Evolutionary conservation across 2,113 vertebrate genomes (phyloP).

Genomic region (Petrocephalus microphthalmus): DNA sequence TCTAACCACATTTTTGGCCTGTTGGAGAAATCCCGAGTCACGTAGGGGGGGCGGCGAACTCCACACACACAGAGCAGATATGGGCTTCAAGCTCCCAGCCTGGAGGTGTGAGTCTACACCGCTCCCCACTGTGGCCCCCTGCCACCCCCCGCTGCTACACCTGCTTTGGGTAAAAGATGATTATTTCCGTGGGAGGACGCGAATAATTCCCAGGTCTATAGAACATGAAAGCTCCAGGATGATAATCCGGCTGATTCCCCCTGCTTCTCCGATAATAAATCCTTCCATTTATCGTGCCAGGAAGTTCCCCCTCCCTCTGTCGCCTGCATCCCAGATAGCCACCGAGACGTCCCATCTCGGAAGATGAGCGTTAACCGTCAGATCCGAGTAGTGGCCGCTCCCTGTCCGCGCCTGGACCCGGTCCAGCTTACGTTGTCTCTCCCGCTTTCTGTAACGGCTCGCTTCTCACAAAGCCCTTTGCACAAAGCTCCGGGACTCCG

Average conservation of each 20-base stretch:
- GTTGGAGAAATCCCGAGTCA: not conserved
- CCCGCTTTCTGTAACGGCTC: not conserved
- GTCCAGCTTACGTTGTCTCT: not conserved
- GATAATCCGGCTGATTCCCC: conserved; percentile 3
- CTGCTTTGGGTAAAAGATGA: conserved; percentile 1
- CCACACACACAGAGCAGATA: not conserved
- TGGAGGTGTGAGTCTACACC: not conserved
- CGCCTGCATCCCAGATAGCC: not conserved
- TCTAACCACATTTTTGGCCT: not conserved
- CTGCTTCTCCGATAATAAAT: conserved; percentile 12
- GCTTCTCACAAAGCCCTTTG: not conserved
- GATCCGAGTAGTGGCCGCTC: not conserved
- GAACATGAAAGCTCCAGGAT: not conserved
- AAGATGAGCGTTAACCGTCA: not conserved
- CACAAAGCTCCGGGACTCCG: not conserved
- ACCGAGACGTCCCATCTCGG: not conserved
- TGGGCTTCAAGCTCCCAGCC: not conserved
- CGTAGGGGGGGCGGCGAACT: not conserved
- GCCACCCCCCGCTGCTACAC: not conserved
- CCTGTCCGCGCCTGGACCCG: not conserved
- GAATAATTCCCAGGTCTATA: not conserved
- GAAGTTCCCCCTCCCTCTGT: not conserved
- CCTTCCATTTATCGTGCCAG: conserved; percentile 4
- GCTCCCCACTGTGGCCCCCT: not conserved
- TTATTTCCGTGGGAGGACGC: not conserved